Conservation (phyloP, 2,113 vertebrate species). For the Pyrgilauda ruficollis region DNA sequence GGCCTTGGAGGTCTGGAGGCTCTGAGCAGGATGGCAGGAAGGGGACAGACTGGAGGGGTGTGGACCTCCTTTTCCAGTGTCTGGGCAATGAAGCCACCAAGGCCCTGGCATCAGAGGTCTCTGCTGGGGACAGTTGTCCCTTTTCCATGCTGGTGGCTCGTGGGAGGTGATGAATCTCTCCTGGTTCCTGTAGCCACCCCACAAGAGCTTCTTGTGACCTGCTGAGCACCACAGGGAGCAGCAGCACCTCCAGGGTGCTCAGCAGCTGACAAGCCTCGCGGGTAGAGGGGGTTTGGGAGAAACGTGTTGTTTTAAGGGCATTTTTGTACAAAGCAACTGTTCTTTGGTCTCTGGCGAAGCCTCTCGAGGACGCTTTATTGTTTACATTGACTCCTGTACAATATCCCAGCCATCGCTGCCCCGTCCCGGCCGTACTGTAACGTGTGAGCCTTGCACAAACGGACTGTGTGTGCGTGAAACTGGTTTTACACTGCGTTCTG, state of each 20-base stretch:
- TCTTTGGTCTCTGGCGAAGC: slow-evolving; percentile 64
- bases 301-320: slow-evolving; percentile 55
- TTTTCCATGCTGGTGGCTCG: background rate
- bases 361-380: slow-evolving; percentile 70
- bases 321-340: slow-evolving; percentile 76
- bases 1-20: slow-evolving; percentile 35
- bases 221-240: background rate
- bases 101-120: background rate
- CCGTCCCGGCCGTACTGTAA: slow-evolving; percentile 28
- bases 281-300: background rate
- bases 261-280: background rate
- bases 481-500: slow-evolving; percentile 35
- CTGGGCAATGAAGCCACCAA: background rate
- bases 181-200: background rate
- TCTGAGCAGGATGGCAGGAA: background rate
- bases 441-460: slow-evolving; percentile 36
- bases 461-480: background rate
- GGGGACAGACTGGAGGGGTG: background rate
- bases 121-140: background rate
- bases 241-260: background rate
- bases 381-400: slow-evolving; percentile 77
- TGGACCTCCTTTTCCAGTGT: background rate
- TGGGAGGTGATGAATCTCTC: background rate
- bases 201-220: background rate
- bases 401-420: slow-evolving; percentile 15